Conservation (phyloP, 2,113 vertebrate species). For the Sapayoa aenigma region DNA sequence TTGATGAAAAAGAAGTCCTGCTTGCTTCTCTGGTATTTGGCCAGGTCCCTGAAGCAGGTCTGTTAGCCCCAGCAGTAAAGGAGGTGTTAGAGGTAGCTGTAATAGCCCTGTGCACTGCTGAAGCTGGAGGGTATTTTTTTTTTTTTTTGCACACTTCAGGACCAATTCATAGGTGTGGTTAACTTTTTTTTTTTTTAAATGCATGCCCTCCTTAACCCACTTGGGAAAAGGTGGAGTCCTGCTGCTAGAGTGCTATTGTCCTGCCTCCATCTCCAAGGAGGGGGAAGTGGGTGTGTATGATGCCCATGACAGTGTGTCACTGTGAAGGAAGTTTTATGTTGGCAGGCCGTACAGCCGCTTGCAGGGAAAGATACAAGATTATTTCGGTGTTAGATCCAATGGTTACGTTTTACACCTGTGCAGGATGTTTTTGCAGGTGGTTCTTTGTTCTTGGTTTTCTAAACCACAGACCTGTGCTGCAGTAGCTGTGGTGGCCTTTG, state of each 20-base stretch:
- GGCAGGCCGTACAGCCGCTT: background rate
- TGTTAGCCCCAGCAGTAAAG: background rate
- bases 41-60: background rate
- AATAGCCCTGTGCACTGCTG: background rate
- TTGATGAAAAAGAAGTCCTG: background rate
- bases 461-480: background rate
- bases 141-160: no score
- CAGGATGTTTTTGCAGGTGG: background rate
- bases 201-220: accelerated
- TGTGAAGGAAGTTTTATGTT: background rate
- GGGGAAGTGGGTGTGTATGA: background rate
- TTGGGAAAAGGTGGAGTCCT: background rate
- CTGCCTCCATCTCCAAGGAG: background rate
- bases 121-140: no score
- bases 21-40: accelerated
- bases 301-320: accelerated
- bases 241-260: background rate
- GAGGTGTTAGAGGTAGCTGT: background rate
- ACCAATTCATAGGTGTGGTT: background rate
- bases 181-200: background rate
- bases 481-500: background rate
- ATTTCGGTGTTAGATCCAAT: background rate
- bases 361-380: background rate
- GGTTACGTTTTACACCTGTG: background rate
- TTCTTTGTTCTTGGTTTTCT: background rate